Conservation (phyloP, 2,888 invertebrate genomes). For the Empis stercorea region DNA sequence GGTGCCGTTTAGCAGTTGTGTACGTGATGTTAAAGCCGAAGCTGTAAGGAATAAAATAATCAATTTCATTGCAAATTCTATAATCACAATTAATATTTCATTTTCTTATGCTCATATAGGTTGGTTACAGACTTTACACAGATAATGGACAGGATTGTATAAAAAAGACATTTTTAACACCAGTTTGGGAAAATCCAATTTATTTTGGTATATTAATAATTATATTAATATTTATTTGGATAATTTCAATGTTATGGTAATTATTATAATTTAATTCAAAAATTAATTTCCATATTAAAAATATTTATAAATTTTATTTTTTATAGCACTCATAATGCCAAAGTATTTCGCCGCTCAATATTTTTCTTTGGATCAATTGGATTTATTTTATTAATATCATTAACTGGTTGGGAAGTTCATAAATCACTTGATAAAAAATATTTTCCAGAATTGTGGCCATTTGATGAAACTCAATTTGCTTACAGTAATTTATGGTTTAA, state of each 20-base stretch:
- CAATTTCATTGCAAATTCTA: too few relatives aligned
- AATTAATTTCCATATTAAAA: not conserved
- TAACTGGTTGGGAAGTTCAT: constrained; percentile 33
- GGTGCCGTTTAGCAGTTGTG: constrained; percentile 33
- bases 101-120: constrained; percentile 17
- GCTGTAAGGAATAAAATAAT: constrained; percentile 16
- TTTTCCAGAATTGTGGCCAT: constrained; percentile 31
- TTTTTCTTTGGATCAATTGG: constrained; percentile 30
- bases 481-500: constrained; percentile 34
- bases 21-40: constrained; percentile 24
- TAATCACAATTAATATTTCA: not conserved
- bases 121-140: constrained; percentile 26
- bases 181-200: constrained; percentile 35
- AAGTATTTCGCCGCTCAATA: constrained; percentile 28
- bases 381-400: constrained; percentile 24
- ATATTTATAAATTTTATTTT: constrained; percentile 3
- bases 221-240: constrained; percentile 32
- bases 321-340: constrained; percentile 33
- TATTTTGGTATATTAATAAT: constrained; percentile 32
- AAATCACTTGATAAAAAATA: constrained; percentile 27
- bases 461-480: constrained; percentile 20
- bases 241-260: constrained; percentile 33
- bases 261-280: constrained; percentile 5
- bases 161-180: constrained; percentile 32
- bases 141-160: constrained; percentile 33